Evolutionary conservation across 2,888 invertebrate species (phyloP).

Genomic region (Sarcophaga variegata): DNA sequence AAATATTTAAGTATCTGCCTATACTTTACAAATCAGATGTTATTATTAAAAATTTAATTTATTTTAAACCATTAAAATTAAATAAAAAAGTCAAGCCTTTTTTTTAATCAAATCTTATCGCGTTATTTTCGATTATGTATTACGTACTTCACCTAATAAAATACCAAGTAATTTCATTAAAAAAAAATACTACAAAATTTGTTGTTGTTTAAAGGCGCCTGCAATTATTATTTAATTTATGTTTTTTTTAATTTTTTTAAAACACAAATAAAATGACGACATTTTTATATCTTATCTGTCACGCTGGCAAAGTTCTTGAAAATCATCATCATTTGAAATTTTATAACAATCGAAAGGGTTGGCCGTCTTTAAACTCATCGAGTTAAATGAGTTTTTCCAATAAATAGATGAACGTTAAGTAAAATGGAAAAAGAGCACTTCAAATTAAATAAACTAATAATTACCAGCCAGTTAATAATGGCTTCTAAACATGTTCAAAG

Average conservation of each 20-base stretch:
- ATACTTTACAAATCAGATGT: no score
- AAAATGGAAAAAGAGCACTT: constrained; percentile 12
- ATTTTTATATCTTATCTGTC: constrained; percentile 41
- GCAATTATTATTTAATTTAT: constrained; percentile 29
- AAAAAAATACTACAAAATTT: no score
- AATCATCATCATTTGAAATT: background rate
- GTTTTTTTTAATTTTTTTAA: background rate
- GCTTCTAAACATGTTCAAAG: constrained; percentile 1
- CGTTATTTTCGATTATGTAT: no score
- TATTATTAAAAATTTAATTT: no score
- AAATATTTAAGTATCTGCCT: no score
- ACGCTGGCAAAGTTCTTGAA: background rate
- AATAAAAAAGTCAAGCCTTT: no score
- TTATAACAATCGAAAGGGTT: background rate
- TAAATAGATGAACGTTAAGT: constrained; percentile 19
- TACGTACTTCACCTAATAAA: no score
- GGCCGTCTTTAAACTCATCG: constrained; percentile 7
- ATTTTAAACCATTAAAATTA: no score
- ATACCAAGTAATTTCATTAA: no score
- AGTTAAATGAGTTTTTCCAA: constrained; percentile 28
- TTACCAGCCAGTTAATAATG: constrained; percentile 39
- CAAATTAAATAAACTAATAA: constrained; percentile 26
- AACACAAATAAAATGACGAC: constrained; percentile 21
- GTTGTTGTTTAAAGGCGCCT: constrained; percentile 16
- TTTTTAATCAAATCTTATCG: no score